Conservation (phyloP, 1,140 invertebrate species). For the Pseudoatta argentina region DNA sequence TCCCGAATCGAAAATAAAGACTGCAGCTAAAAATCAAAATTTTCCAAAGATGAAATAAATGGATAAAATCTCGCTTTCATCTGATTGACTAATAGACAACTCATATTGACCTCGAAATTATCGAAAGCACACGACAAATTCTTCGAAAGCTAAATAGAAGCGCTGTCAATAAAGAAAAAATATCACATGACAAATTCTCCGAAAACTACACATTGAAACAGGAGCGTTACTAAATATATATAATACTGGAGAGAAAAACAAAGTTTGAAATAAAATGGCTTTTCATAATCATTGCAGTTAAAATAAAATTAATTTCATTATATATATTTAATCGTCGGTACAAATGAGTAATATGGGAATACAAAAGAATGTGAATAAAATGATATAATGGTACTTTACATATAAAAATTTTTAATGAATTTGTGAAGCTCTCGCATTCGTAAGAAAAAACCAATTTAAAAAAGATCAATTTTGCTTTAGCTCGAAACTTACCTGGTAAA, state of each 20-base stretch:
- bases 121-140: neutral
- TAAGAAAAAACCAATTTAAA: neutral
- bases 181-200: too few species aligned
- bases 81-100: neutral
- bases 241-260: too few species aligned
- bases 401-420: slow-evolving; percentile 6
- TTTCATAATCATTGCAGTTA: neutral
- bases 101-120: neutral
- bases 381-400: neutral
- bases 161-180: too few species aligned
- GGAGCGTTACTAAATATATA: too few species aligned
- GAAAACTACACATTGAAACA: too few species aligned
- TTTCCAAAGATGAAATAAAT: neutral
- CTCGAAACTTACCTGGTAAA: slow-evolving; percentile 3
- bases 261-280: neutral
- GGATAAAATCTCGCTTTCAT: neutral
- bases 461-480: neutral
- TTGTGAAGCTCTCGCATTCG: neutral
- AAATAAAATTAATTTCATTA: slow-evolving; percentile 7
- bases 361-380: neutral
- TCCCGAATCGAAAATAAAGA: neutral
- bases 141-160: neutral
- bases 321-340: neutral
- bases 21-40: neutral
- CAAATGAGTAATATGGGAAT: neutral